These are phyloP conservation scores for Mustela nigripes DNA, from an alignment of 2,113 vertebrate species.

Conservation along the genomic window DNA sequence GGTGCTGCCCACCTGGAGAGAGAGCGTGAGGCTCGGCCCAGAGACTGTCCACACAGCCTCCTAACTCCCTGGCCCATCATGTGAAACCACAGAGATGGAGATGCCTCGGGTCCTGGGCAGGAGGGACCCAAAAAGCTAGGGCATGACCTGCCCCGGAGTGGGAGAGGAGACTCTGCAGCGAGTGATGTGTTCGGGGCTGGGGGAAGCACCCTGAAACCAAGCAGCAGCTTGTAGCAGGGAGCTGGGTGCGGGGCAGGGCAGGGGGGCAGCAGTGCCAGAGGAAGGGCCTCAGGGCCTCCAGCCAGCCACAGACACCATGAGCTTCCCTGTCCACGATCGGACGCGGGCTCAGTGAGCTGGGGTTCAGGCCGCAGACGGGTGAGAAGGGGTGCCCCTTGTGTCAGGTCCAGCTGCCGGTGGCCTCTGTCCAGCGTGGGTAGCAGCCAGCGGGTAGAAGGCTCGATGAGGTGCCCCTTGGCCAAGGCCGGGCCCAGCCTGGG, in stretches of 20 bases:
- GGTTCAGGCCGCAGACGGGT: rapidly evolving
- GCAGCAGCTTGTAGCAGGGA: not conserved
- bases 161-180: not conserved
- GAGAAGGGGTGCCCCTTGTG: not conserved
- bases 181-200: not conserved
- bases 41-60: not conserved
- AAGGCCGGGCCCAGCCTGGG: not conserved
- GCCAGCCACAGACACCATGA: not conserved
- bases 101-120: not conserved
- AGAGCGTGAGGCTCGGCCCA: not conserved
- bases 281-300: not conserved
- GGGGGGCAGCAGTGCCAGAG: not conserved
- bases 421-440: not conserved
- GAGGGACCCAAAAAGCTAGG: not conserved
- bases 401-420: not conserved
- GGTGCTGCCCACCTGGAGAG: not conserved
- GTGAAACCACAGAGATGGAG: not conserved
- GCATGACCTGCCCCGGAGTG: not conserved
- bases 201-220: not conserved
- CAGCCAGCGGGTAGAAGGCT: not conserved
- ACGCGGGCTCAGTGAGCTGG: not conserved
- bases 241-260: rapidly evolving
- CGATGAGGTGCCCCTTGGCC: not conserved
- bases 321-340: rapidly evolving
- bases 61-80: not conserved